Evolutionary conservation across 2,113 vertebrate genomes (phyloP), one percentile per base, ranked within the genome.

Genomic region (Bos javanicus): DNA sequence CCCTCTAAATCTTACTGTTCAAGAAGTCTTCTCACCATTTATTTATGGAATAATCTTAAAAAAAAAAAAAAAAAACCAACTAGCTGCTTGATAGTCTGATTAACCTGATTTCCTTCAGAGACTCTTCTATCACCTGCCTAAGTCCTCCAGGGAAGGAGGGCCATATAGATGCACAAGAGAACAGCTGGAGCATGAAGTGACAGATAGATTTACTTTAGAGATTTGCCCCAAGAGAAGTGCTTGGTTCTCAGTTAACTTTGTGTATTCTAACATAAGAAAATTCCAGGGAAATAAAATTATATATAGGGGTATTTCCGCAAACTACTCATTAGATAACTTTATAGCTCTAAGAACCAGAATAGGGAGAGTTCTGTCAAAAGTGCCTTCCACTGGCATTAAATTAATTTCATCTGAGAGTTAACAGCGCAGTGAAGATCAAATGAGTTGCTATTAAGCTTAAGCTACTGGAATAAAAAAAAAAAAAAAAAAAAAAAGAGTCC

Each of bases 21-120:
- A 81, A 93, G 33, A 78, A 87, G 33, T 71, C 83, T 89, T 94
- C 12, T 94, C 11, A 39, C 15, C n/a, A 87, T 74, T 91, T 84
- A 43, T 84, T 91, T 93, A 91, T 28, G n/a, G 30, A 96, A 90
- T 82, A 78, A 87, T 30, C 23, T 62, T 30, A 25, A 57, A 81
- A 76, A 30, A 83, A 76, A 87, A 87, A 39, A 28, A 36, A 21
- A 21, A 36, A 7, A 46, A 57, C 30, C 46, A 30, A 62, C 62
- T 43, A 74, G 71, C 52, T 93, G n/a, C 39, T 89, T 84, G 1
- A 85, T 48, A 83, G 39, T 80, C 74, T 90, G 54, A 95, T 59
- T 71, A 96, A 91, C 48, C 84, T 57, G 56, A 90, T 87, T 87
- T 95, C n/a, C 92, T 95, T 96, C 46, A 90, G 82, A 85, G 83